A percentile compares a stretch with the other conserved stretches of the same genome.
Conservation (phyloP, 2,888 invertebrate genomes). For the Spisula solida region DNA sequence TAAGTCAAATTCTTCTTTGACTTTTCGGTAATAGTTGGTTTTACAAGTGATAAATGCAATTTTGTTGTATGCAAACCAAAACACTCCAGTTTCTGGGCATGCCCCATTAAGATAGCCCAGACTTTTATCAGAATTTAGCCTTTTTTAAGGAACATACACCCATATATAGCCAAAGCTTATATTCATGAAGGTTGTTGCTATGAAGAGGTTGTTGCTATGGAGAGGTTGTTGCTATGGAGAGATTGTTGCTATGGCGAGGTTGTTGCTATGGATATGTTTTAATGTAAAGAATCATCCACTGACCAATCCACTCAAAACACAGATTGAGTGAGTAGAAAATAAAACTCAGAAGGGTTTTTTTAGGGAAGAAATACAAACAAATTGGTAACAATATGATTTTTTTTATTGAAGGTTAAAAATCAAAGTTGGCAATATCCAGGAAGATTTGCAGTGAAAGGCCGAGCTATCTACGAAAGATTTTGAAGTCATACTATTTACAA, state of each 20-base stretch:
- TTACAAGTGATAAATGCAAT: no score
- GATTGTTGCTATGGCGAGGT: neutral
- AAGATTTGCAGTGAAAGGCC: conserved; percentile 72
- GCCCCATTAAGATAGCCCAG: no score
- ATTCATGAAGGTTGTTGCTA: no score
- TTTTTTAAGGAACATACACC: no score
- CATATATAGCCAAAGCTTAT: no score
- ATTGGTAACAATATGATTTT: conserved; percentile 69
- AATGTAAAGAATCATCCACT: neutral
- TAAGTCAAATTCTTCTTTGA: no score
- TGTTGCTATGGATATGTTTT: neutral
- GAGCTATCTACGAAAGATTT: conserved; percentile 64
- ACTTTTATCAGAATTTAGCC: no score
- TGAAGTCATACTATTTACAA: conserved; percentile 62
- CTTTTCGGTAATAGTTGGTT: no score
- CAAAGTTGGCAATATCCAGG: conserved; percentile 80
- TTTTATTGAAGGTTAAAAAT: conserved; percentile 80
- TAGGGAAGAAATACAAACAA: conserved; percentile 49
- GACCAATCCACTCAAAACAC: conserved; percentile 20
- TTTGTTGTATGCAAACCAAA: no score
- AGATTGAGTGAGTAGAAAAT: neutral
- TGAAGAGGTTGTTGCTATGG: no score
- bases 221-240: no score
- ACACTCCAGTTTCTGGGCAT: no score
- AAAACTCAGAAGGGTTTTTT: neutral